Base-by-base conservation (phyloP, 1,140 invertebrate species). In the Anastrepha ludens region DNA sequence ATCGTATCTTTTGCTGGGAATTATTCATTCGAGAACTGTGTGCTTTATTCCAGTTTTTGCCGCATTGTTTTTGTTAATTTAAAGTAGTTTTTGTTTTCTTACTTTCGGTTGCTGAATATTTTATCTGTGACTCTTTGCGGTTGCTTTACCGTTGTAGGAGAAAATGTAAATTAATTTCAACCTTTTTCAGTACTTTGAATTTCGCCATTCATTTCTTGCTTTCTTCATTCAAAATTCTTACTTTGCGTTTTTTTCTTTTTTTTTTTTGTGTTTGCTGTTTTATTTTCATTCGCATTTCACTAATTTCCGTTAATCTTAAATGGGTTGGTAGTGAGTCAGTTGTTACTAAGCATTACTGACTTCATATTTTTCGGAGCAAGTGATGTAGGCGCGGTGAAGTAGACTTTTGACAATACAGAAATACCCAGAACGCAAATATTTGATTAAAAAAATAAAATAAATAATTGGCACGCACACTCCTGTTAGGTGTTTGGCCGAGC, bases 21-120 rank as follows among this genome's bases (percentile, higher is more conserved):
- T 81, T 81, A 81, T 81, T 81, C 44, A 81, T 81, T 81, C 3
- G 47, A 81, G 47, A 81, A 81, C 44, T 62, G 60, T 55, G 50
- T 11, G 50, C 50, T 55, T 55, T 55, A 62, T 5, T 62, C 60
- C 60, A 20, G 47, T 29, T 39, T 67, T 67, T 20, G 64, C 64
- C 5, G 47, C 9, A 6, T 50, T 81, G n/a, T 8, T 55, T 81
- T 81, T n/a, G 6, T 11, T 47, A 50, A 62, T n/a, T 15, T 62
- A 62, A 62, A 62, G 4, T 62, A 13, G 47, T 55, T 81, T 81
- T 55, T 47, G 3, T 47, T 55, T 20, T 47, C 17, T 81, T 81
- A 9, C 8, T 41, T 81, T 29, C 8, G 7, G 47, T n/a, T n/a
- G n/a, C 44, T 81, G 8, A n/a, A 3, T 9, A 47, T 55, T 81